These are phyloP conservation scores for Platanista minor DNA, from an alignment of 2,113 vertebrate genomes.

Conservation along the genomic window DNA sequence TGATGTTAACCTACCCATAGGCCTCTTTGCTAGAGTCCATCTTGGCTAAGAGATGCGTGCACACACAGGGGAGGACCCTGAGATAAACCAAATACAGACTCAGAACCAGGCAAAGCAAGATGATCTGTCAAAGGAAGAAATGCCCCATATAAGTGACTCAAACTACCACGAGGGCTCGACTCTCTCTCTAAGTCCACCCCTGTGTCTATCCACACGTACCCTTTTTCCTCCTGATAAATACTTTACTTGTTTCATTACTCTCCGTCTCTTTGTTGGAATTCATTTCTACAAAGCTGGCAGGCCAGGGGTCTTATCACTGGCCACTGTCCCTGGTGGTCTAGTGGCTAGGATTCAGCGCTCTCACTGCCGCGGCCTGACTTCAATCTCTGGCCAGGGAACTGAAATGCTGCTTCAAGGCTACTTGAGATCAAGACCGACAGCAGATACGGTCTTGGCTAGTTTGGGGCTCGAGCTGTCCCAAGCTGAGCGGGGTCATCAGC, in stretches of 20 bases:
- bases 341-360: neutral
- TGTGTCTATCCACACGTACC: neutral
- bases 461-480: neutral
- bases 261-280: neutral
- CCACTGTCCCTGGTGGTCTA: neutral
- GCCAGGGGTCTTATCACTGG: neutral
- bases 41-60: neutral
- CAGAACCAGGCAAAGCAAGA: neutral
- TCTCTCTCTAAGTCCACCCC: neutral
- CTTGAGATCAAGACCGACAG: neutral
- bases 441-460: neutral
- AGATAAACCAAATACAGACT: neutral
- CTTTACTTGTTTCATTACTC: neutral
- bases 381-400: neutral
- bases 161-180: fast-evolving
- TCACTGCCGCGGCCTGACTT: neutral
- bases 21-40: neutral
- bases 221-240: neutral
- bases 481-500: fast-evolving
- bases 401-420: neutral
- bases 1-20: neutral
- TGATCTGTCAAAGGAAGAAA: neutral
- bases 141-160: neutral
- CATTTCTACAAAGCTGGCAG: neutral
- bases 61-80: neutral